Evolutionary conservation across 2,113 vertebrate genomes (phyloP).

Genomic region (Sterna hirundo): DNA sequence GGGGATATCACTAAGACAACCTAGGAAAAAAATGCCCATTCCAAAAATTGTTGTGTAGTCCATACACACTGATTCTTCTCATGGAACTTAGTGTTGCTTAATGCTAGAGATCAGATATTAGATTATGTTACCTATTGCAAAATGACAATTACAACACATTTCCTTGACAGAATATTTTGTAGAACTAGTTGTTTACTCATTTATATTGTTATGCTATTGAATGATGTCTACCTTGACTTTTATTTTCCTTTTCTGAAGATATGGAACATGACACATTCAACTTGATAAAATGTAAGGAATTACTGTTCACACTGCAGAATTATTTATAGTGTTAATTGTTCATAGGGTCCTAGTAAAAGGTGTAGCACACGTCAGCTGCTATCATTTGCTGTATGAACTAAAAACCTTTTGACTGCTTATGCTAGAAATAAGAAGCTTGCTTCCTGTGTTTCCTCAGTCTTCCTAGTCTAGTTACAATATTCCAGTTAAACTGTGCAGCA

Average conservation of each 20-base stretch:
- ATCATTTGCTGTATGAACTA: background rate
- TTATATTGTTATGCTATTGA: background rate
- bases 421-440: background rate
- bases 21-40: background rate
- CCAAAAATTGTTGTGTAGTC: background rate
- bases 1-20: background rate
- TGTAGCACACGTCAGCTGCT: background rate
- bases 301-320: background rate
- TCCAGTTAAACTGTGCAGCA: background rate
- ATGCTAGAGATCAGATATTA: background rate
- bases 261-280: background rate
- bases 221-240: background rate
- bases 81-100: background rate
- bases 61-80: background rate
- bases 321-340: background rate
- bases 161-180: background rate
- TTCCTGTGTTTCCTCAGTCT: background rate
- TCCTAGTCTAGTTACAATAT: background rate
- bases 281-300: background rate
- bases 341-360: background rate
- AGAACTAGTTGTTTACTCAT: background rate
- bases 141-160: background rate
- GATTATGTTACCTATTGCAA: background rate
- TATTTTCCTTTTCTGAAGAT: background rate
- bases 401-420: background rate